phyloP scores from a whole-genome alignment of 2,797 vertebrate genomes.

The Ptychobarbus kaznakovi region DNA sequence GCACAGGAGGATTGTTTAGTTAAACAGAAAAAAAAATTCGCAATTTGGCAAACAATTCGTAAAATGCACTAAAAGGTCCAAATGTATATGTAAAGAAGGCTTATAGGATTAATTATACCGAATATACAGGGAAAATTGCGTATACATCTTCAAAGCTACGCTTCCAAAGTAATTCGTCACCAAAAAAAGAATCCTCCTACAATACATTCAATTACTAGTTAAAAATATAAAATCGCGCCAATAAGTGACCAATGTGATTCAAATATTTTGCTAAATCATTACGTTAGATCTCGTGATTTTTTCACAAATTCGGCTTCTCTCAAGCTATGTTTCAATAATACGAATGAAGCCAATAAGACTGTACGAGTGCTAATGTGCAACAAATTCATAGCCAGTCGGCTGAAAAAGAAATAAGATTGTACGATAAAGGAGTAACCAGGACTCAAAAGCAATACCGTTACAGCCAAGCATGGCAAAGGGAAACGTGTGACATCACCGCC shows the following conservation, averaged over 20 bases:
- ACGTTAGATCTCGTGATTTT: not conserved
- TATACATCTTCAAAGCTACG: conserved; percentile 27
- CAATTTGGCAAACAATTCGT: conserved; percentile 25
- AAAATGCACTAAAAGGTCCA: conserved; percentile 4
- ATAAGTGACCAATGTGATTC: conserved; percentile 20
- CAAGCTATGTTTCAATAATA: not conserved
- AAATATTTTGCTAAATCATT: not conserved
- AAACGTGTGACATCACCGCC: conserved; percentile 11
- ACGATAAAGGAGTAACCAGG: conserved; percentile 21
- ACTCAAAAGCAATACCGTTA: not conserved
- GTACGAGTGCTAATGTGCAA: conserved; percentile 34
- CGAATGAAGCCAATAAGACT: conserved; percentile 22
- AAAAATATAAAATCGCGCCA: not conserved
- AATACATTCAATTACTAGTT: conserved; percentile 48
- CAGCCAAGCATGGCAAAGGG: conserved; percentile 6
- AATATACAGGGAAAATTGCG: conserved; percentile 22
- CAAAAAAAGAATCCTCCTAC: conserved; percentile 15
- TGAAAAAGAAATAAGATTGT: not conserved
- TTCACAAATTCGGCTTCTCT: not conserved
- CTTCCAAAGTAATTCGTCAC: not conserved
- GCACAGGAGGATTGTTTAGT: conserved; percentile 39
- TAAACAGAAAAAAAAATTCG: not conserved
- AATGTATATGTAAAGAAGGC: conserved; percentile 22
- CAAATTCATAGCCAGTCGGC: conserved; percentile 2
- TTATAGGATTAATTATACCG: conserved; percentile 29